Conservation (phyloP, 1,140 invertebrate species). For the Mercenaria mercenaria region DNA sequence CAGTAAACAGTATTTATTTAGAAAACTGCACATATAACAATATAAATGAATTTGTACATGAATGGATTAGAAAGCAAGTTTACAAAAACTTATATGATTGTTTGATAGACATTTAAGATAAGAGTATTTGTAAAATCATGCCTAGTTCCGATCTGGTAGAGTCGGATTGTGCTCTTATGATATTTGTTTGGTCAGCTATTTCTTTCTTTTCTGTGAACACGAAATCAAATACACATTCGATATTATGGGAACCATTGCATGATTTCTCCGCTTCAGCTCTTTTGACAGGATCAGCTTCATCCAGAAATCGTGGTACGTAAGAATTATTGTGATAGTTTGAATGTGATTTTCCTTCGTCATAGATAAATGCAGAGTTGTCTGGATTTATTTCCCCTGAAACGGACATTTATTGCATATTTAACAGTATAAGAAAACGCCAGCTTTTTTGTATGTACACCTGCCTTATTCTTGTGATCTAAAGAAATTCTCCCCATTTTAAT, state of each 20-base stretch:
- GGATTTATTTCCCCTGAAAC: not conserved
- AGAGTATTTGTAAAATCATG: too few relatives aligned
- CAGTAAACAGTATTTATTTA: too few relatives aligned
- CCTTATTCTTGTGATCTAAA: too few relatives aligned
- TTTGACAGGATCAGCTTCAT: slow-evolving; percentile 9
- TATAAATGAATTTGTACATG: too few relatives aligned
- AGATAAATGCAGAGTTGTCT: not conserved
- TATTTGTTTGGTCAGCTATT: not conserved
- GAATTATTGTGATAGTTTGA: not conserved
- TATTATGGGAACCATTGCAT: not conserved
- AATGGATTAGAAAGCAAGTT: too few relatives aligned
- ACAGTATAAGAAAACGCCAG: too few relatives aligned
- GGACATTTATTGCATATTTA: too few relatives aligned
- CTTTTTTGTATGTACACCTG: too few relatives aligned
- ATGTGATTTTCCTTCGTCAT: not conserved
- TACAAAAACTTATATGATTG: too few relatives aligned
- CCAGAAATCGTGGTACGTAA: not conserved
- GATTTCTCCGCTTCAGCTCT: not conserved
- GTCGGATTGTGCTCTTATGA: not conserved
- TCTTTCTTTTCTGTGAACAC: not conserved
- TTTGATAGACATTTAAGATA: too few relatives aligned
- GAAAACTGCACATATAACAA: too few relatives aligned
- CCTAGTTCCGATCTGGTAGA: not conserved
- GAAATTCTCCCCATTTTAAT: too few relatives aligned
- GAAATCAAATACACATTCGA: slow-evolving; percentile 12